Percentiles rank a stretch among this genome's conserved stretches.
Conservation (phyloP, 2,113 vertebrate species). For the Tetrax tetrax region DNA sequence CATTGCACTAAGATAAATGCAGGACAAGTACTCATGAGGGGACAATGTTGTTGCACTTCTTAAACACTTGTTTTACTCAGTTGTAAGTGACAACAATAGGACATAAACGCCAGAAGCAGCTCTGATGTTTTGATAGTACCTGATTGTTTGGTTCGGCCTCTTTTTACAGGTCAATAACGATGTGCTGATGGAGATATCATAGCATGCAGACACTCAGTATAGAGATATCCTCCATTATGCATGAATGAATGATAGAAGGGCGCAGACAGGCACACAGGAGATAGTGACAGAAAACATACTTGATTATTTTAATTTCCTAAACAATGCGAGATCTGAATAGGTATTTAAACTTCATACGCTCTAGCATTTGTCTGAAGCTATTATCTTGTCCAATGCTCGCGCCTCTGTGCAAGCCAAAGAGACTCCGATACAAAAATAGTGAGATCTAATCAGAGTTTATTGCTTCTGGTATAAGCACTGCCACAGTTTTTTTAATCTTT, state of each 20-base stretch:
- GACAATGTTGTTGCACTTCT: background rate
- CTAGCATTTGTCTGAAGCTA: slow-evolving; percentile 62
- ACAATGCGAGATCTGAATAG: background rate
- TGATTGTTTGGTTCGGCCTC: background rate
- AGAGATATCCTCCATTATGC: background rate
- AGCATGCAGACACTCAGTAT: background rate
- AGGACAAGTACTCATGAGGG: background rate
- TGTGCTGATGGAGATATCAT: background rate
- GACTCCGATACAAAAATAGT: slow-evolving; percentile 24
- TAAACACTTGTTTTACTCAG: background rate
- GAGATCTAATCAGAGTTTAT: slow-evolving; percentile 91
- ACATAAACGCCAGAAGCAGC: background rate
- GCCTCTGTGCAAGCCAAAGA: slow-evolving; percentile 51
- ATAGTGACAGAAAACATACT: slow-evolving; percentile 31
- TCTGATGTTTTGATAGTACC: background rate
- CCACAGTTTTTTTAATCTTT: slow-evolving; percentile 64
- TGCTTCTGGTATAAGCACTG: slow-evolving; percentile 82
- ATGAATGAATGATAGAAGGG: background rate
- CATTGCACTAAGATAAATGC: background rate
- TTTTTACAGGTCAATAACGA: background rate
- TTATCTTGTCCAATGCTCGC: slow-evolving; percentile 67
- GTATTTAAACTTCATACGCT: slow-evolving; percentile 65
- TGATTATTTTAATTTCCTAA: slow-evolving; percentile 70
- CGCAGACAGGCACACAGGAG: background rate
- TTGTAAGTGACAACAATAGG: background rate